Percentiles rank a stretch among this genome's conserved stretches.
Evolutionary conservation across 2,888 invertebrate species (phyloP).

Genomic region (Drosophila suboccidentalis): DNA sequence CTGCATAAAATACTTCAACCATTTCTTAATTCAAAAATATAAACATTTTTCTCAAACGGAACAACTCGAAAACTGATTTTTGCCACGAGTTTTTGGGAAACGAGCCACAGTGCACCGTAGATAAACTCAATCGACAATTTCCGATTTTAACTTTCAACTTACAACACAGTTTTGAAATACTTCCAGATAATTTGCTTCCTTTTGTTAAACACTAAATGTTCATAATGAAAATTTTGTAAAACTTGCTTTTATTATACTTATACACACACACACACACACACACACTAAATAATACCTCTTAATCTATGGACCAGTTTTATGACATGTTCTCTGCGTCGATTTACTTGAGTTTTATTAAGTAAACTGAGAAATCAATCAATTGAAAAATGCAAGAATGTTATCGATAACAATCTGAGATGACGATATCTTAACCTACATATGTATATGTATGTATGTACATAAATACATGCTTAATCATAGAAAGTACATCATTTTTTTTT

Average conservation of each 20-base stretch:
- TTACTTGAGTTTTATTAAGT: constrained; percentile 63
- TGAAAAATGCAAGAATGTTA: constrained; percentile 18
- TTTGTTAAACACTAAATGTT: constrained; percentile 2
- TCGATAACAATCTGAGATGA: constrained; percentile 23
- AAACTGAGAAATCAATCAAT: constrained; percentile 33
- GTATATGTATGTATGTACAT: no score
- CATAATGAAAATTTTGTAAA: background rate
- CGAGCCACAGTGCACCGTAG: no score
- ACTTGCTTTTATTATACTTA: constrained; percentile 5
- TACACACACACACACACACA: constrained; percentile 8
- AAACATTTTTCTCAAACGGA: no score
- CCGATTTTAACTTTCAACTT: background rate
- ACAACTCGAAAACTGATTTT: no score
- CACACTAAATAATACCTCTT: constrained; percentile 71
- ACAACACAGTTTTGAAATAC: constrained; percentile 1
- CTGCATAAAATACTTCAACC: no score
- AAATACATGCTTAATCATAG: constrained; percentile 9
- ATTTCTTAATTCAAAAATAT: no score
- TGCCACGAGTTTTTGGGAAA: no score
- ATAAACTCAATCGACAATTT: no score
- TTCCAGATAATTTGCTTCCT: constrained; percentile 22
- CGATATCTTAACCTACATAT: constrained; percentile 8
- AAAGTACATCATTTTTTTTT: constrained; percentile 5
- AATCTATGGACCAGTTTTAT: constrained; percentile 75
- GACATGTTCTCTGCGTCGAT: constrained; percentile 52